phyloP scores from a whole-genome alignment of 2,888 invertebrate species.

The Polia nebulosa region DNA sequence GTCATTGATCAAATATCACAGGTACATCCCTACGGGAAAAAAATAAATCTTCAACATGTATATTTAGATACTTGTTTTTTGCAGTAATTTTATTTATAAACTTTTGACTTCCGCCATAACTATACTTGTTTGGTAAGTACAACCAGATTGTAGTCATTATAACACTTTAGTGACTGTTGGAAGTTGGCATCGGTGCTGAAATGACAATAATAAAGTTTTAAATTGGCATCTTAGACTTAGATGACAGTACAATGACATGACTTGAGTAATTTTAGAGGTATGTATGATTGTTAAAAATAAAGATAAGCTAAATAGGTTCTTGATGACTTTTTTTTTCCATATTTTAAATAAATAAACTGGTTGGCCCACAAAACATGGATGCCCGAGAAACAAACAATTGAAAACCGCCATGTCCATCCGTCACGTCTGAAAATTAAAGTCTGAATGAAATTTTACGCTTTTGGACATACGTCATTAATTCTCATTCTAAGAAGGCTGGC shows the following conservation, averaged over 20 bases:
- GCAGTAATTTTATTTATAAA: slow-evolving; percentile 41
- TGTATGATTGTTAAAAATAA: no score
- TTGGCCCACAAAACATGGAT: slow-evolving; percentile 22
- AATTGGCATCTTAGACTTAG: slow-evolving; percentile 12
- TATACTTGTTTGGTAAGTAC: slow-evolving; percentile 11
- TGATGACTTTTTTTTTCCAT: no score
- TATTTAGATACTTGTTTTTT: slow-evolving; percentile 21
- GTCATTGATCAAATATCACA: not conserved
- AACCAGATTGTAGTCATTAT: slow-evolving; percentile 20
- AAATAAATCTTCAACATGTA: not conserved
- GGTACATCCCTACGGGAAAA: not conserved
- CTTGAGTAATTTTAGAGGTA: not conserved
- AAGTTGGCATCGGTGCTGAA: slow-evolving; percentile 20
- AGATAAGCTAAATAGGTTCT: not conserved
- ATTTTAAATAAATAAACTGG: slow-evolving; percentile 7
- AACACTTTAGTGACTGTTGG: slow-evolving; percentile 9
- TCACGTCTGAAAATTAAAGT: slow-evolving; percentile 31
- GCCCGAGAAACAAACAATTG: not conserved
- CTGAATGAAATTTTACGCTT: slow-evolving; percentile 27
- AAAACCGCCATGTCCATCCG: slow-evolving; percentile 4
- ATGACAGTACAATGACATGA: slow-evolving; percentile 27
- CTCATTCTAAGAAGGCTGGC: slow-evolving; percentile 14
- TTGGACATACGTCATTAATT: slow-evolving; percentile 16
- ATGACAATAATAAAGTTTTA: slow-evolving; percentile 18
- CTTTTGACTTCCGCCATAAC: slow-evolving; percentile 37